Percentiles rank a stretch among this genome's conserved stretches.
Conservation (phyloP, 2,797 vertebrate genomes). For the Peromyscus melanophrys region DNA sequence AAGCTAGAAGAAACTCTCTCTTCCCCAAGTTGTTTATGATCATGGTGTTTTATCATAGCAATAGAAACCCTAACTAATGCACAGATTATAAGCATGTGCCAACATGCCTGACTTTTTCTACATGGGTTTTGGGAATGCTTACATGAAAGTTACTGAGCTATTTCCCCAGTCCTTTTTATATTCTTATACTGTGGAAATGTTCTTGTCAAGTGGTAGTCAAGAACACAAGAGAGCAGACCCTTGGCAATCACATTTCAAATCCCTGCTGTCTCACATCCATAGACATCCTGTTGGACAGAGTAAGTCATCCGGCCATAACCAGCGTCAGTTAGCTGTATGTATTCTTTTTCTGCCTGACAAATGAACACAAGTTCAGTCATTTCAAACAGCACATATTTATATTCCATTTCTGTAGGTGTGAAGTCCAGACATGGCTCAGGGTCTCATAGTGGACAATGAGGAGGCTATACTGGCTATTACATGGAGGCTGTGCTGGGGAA, state of each 20-base stretch:
- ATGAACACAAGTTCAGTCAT: background rate
- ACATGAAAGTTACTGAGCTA: background rate
- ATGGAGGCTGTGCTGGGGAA: background rate
- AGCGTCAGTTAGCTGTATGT: background rate
- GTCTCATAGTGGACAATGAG: background rate
- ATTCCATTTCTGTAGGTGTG: background rate
- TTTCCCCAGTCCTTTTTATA: background rate
- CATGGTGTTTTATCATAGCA: too few species aligned
- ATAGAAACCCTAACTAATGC: background rate
- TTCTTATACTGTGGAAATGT: background rate
- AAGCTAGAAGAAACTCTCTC: background rate
- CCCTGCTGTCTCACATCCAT: background rate
- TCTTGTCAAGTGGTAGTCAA: background rate
- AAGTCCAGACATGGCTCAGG: background rate
- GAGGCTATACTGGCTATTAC: background rate
- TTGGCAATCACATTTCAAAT: background rate
- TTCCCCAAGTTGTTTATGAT: background rate
- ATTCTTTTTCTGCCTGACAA: slow-evolving; percentile 27
- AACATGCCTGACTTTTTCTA: background rate
- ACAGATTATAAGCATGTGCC: background rate
- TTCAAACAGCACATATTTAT: background rate
- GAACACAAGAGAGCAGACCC: background rate
- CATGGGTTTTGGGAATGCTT: background rate
- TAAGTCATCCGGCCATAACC: background rate
- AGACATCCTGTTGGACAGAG: background rate